Percentiles rank a stretch among this genome's conserved stretches.
These are phyloP conservation scores for Drosophila setosimentum DNA, from an alignment of 2,888 invertebrate genomes.

Conservation along the genomic window DNA sequence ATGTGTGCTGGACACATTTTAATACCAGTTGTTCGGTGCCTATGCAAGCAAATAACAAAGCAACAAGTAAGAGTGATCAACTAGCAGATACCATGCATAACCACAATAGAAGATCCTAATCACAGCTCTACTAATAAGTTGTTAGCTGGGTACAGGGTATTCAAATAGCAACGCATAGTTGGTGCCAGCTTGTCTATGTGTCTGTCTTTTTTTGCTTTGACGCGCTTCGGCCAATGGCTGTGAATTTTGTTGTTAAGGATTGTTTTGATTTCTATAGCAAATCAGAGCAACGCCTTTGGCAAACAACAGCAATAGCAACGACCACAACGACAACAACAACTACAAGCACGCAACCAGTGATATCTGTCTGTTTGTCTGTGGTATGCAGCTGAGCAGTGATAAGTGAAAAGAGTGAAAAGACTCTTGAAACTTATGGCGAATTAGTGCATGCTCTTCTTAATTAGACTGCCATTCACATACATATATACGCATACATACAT, in stretches of 20 bases:
- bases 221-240: slow-evolving; percentile 20
- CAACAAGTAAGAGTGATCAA: background rate
- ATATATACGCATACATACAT: slow-evolving; percentile 7
- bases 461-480: slow-evolving; percentile 47
- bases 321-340: slow-evolving; percentile 4
- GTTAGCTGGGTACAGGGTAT: background rate
- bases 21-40: slow-evolving; percentile 33
- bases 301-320: slow-evolving; percentile 10
- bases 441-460: slow-evolving; percentile 74
- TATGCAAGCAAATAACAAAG: slow-evolving; percentile 1
- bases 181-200: slow-evolving; percentile 4
- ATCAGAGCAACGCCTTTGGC: slow-evolving; percentile 51
- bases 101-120: background rate
- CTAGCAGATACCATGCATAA: slow-evolving; percentile 11
- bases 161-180: slow-evolving; percentile 1
- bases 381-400: slow-evolving; percentile 40
- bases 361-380: slow-evolving; percentile 52
- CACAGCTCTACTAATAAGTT: background rate
- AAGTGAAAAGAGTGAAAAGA: slow-evolving; percentile 61
- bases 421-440: slow-evolving; percentile 71
- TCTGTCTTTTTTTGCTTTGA: slow-evolving; percentile 9
- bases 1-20: slow-evolving; percentile 41
- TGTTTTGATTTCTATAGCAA: slow-evolving; percentile 69
- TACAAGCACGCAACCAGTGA: slow-evolving; percentile 62
- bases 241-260: slow-evolving; percentile 54